Percentiles rank a stretch among this genome's conserved stretches.
These are phyloP conservation scores for Apamea epomidion DNA, from an alignment of 2,888 invertebrate species.

Conservation along the genomic window DNA sequence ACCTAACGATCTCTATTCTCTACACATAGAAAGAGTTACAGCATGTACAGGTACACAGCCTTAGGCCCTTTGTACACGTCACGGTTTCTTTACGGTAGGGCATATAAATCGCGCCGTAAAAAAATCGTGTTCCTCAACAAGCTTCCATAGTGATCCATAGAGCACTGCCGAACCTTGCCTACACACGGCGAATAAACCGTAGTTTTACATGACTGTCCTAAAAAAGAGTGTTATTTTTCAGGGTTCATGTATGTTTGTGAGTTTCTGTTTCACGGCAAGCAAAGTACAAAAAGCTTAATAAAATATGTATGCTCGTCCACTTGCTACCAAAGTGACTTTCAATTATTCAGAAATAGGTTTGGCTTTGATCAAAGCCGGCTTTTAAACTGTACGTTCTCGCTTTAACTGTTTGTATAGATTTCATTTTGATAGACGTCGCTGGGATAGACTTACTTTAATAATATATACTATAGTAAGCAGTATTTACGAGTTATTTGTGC, in stretches of 20 bases:
- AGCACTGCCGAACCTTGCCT: no score
- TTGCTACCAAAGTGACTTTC: conserved; percentile 20
- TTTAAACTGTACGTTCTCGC: not conserved
- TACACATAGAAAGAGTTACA: not conserved
- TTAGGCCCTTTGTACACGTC: not conserved
- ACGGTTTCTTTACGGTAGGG: no score
- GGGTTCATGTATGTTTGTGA: no score
- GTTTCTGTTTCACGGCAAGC: no score
- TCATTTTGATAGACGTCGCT: not conserved
- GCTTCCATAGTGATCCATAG: no score
- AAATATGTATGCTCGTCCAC: not conserved
- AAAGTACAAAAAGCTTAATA: not conserved
- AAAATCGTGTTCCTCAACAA: no score
- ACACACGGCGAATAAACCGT: no score
- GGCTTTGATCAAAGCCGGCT: conserved; percentile 24
- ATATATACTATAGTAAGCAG: conserved; percentile 14
- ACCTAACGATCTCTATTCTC: not conserved
- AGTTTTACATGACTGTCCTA: no score
- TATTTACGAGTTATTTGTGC: not conserved
- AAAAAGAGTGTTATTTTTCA: no score
- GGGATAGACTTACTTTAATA: not conserved
- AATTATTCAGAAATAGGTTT: conserved; percentile 26
- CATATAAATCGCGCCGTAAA: no score
- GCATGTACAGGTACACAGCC: not conserved
- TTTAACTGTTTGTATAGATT: conserved; percentile 6